Conservation (phyloP, 1,140 invertebrate genomes). For the Phymorhynchus buccinoides region DNA sequence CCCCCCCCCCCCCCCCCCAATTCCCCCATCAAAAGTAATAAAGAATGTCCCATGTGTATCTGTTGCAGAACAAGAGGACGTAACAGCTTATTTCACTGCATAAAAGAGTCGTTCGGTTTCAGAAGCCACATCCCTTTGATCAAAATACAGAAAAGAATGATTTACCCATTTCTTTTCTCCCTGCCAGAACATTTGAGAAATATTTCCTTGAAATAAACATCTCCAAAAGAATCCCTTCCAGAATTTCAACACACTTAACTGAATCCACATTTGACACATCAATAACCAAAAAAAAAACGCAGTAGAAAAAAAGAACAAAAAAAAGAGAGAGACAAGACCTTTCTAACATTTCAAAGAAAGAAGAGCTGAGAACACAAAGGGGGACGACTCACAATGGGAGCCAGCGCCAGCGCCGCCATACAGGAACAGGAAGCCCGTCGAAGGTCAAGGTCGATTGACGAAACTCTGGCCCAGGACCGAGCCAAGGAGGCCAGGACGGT, state of each 20-base stretch:
- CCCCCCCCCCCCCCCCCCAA: no score
- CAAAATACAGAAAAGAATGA: neutral
- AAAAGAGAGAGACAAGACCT: neutral
- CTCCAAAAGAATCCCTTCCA: neutral
- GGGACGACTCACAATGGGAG: constrained; percentile 29
- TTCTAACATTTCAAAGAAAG: neutral
- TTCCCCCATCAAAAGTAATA: no score
- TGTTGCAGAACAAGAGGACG: no score
- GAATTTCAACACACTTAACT: no score
- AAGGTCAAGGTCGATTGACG: constrained; percentile 48
- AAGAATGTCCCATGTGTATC: no score
- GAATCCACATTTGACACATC: neutral
- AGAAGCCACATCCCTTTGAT: neutral
- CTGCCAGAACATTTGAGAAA: neutral
- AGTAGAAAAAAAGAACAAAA: neutral
- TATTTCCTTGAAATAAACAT: neutral
- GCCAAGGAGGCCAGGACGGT: constrained; percentile 35
- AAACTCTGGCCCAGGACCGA: constrained; percentile 39
- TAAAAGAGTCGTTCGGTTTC: no score
- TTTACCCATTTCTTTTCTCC: neutral
- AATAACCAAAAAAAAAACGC: neutral
- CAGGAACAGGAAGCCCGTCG: constrained; percentile 45
- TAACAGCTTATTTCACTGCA: no score
- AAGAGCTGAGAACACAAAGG: neutral
- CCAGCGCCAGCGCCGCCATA: constrained; percentile 37